phyloP scores from a whole-genome alignment of 2,888 invertebrate species.

The Schrankia costaestrigalis region DNA sequence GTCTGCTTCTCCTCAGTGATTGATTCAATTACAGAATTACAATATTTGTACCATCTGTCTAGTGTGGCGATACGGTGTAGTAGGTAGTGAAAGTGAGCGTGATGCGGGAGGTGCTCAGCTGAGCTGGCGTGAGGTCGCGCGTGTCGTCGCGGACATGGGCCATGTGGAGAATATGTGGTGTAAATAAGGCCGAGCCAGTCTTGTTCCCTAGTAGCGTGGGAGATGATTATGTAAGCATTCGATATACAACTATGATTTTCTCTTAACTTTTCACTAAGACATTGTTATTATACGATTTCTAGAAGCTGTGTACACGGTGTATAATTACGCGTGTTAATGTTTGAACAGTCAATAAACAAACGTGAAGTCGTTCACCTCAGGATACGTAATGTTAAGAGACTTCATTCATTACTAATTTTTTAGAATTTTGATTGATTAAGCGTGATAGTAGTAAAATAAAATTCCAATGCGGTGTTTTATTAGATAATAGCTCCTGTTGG shows the following conservation, averaged over 20 bases:
- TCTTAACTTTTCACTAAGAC: slow-evolving; percentile 16
- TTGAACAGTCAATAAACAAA: slow-evolving; percentile 6
- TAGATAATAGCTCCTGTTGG: no score
- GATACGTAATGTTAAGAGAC: slow-evolving; percentile 7
- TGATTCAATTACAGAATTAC: slow-evolving; percentile 56
- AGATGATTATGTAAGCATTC: slow-evolving; percentile 70
- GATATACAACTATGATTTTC: slow-evolving; percentile 22
- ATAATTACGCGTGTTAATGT: neutral
- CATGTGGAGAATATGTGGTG: slow-evolving; percentile 78
- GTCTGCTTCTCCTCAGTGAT: slow-evolving; percentile 48
- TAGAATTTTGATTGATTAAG: slow-evolving; percentile 2
- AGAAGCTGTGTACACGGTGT: slow-evolving; percentile 3
- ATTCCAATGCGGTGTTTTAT: no score
- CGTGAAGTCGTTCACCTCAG: slow-evolving; percentile 6
- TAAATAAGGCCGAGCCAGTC: slow-evolving; percentile 71
- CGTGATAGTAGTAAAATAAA: slow-evolving; percentile 1
- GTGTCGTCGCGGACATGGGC: slow-evolving; percentile 71
- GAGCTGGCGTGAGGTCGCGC: slow-evolving; percentile 53
- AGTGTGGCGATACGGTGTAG: slow-evolving; percentile 24
- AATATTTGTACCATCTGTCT: slow-evolving; percentile 54
- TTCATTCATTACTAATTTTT: slow-evolving; percentile 5
- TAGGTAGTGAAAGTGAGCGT: slow-evolving; percentile 68
- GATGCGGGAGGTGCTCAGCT: slow-evolving; percentile 62
- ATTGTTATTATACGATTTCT: slow-evolving; percentile 14
- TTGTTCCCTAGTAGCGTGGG: slow-evolving; percentile 56